Conservation (phyloP, 2,113 vertebrate species). For the Lycocorax pyrrhopterus region DNA sequence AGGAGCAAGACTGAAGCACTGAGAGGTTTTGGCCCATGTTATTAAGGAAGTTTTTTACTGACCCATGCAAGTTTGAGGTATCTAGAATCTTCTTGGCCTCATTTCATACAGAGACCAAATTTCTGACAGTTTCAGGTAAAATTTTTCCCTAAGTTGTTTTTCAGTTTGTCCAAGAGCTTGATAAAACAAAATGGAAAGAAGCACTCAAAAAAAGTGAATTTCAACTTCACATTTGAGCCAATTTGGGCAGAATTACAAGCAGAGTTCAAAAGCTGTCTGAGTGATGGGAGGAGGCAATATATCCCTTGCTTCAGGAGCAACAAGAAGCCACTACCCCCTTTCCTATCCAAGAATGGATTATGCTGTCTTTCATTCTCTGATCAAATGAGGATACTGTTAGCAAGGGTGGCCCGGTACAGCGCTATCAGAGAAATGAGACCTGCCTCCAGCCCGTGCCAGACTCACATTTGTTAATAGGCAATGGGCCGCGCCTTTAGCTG, state of each 20-base stretch:
- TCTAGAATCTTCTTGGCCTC: not conserved
- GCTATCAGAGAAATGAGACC: not conserved
- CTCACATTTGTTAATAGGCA: not conserved
- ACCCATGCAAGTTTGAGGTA: not conserved
- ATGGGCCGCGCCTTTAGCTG: not conserved
- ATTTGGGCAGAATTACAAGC: not conserved
- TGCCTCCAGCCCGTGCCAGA: not conserved
- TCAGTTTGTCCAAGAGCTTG: not conserved
- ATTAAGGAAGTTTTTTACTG: not conserved
- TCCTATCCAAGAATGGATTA: not conserved
- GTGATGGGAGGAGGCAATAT: rapidly evolving
- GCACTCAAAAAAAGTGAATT: not conserved
- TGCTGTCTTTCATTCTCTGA: not conserved
- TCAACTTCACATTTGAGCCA: not conserved
- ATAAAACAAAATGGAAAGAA: not conserved
- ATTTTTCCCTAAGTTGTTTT: not conserved
- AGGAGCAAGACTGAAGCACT: not conserved
- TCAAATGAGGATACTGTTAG: not conserved
- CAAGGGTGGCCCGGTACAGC: not conserved
- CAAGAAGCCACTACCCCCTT: not conserved
- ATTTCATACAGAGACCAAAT: not conserved
- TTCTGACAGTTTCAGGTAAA: not conserved
- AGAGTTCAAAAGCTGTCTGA: rapidly evolving
- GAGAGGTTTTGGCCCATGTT: not conserved
- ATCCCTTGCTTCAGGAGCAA: not conserved